Evolutionary conservation across 2,113 vertebrate species (phyloP).

Genomic region (Platysternon megacephalum): DNA sequence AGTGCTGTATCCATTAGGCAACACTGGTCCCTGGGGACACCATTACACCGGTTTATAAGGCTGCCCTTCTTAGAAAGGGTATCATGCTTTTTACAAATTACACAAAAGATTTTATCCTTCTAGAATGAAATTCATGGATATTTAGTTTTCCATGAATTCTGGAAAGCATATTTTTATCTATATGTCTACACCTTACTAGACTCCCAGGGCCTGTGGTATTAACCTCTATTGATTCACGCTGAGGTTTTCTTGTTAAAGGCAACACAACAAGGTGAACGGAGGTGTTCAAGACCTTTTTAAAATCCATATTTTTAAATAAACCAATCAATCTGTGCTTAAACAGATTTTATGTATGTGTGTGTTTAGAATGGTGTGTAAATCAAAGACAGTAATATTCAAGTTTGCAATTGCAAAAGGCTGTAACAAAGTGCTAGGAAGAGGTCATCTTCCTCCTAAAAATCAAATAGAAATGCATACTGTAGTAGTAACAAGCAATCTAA

Average conservation of each 20-base stretch:
- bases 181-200: background rate
- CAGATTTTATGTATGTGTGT: background rate
- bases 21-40: background rate
- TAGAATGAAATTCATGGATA: background rate
- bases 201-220: background rate
- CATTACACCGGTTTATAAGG: background rate
- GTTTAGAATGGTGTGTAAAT: background rate
- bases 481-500: background rate
- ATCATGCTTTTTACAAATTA: background rate
- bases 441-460: background rate
- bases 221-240: rapidly evolving
- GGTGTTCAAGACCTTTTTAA: background rate
- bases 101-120: background rate
- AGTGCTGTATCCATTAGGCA: background rate
- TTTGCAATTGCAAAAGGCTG: background rate
- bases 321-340: background rate
- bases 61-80: background rate
- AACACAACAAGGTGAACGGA: background rate
- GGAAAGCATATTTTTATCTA: background rate
- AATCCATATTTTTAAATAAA: background rate
- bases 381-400: background rate
- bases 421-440: background rate
- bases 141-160: background rate
- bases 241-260: background rate
- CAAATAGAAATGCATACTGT: background rate